Evolutionary conservation across 2,113 vertebrate species (phyloP), one percentile per base, ranked within the genome.

Genomic region (Cynoglossus semilaevis): DNA sequence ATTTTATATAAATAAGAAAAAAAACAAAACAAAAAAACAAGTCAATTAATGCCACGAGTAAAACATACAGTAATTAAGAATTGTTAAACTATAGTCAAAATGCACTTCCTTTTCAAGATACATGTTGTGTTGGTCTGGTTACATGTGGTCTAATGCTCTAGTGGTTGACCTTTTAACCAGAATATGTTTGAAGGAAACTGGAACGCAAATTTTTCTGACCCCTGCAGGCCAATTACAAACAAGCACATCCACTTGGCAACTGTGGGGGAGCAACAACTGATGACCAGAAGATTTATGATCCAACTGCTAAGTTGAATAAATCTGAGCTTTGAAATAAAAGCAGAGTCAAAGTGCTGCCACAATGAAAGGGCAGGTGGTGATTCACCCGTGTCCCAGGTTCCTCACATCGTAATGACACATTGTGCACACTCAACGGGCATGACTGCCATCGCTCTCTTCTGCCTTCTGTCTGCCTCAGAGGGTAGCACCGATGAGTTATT

Each of bases 401-500:
- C 73, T 55, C 38, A 65, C 63, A 66, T 63, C 51, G 51, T 70
- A 73, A 75, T 74, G 58, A 84, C 56, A 46, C 43, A 60, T 62
- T 63, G 71, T 70, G 71, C 62, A 58, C 41, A 34, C 52, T 9
- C 22, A 29, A 22, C 51, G 72, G 68, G 65, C 58, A 45, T 1
- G 48, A 63, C 62, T 44, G 51, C 54, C 12, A 43, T 54, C 61
- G 53, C 49, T 74, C 62, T 51, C 58, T 68, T 58, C 63, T 56
- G 64, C 59, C 72, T 67, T 62, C 67, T 66, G 70, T 77, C 73
- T 76, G 58, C 53, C 59, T 75, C 64, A 17, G 68, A 79, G 81
- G 74, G 76, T 63, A 71, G 58, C 0, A 19, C 12, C 57, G 67
- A 81, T 74, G 77, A 85, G 79, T 82, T 84, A 70, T 80, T 76